Evolutionary conservation across 2,888 invertebrate species (phyloP).

Genomic region (Aspidiotus destructor): DNA sequence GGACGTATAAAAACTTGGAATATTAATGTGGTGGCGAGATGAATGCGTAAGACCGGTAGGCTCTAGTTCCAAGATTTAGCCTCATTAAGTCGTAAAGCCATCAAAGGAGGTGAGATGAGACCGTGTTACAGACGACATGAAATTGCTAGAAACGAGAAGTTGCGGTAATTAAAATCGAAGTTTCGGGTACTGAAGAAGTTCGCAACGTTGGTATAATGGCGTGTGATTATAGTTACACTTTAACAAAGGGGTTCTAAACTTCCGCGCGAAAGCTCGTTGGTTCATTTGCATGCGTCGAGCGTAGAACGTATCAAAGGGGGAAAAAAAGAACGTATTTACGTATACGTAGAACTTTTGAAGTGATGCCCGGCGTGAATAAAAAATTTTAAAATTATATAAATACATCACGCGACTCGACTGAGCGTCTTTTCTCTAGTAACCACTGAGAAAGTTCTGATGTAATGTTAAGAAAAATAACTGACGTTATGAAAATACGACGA

Average conservation of each 20-base stretch:
- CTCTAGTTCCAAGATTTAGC: constrained; percentile 3
- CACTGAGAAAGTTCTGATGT: constrained; percentile 10
- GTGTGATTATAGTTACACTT: constrained; percentile 5
- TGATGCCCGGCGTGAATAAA: background rate
- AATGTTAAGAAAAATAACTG: constrained; percentile 19
- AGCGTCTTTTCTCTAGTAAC: background rate
- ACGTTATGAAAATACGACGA: constrained; percentile 14
- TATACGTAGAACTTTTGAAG: no score
- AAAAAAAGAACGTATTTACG: no score
- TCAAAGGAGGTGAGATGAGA: constrained; percentile 18
- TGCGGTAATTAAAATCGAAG: constrained; percentile 24
- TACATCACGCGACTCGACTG: background rate
- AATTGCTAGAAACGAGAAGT: constrained; percentile 34
- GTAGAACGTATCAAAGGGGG: no score
- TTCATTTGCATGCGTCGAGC: no score
- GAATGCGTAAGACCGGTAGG: constrained; percentile 26
- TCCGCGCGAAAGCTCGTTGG: background rate
- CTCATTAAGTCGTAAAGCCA: constrained; percentile 28
- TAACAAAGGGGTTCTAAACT: constrained; percentile 3
- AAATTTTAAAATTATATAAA: background rate
- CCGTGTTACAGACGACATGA: constrained; percentile 14
- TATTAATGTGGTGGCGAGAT: constrained; percentile 25
- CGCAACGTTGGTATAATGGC: constrained; percentile 11
- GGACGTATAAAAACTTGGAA: constrained; percentile 8
- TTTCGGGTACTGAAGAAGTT: constrained; percentile 6